These are phyloP conservation scores for Porites cylindrica DNA, from an alignment of 92 coral and sea anemone species.

Conservation along the genomic window DNA sequence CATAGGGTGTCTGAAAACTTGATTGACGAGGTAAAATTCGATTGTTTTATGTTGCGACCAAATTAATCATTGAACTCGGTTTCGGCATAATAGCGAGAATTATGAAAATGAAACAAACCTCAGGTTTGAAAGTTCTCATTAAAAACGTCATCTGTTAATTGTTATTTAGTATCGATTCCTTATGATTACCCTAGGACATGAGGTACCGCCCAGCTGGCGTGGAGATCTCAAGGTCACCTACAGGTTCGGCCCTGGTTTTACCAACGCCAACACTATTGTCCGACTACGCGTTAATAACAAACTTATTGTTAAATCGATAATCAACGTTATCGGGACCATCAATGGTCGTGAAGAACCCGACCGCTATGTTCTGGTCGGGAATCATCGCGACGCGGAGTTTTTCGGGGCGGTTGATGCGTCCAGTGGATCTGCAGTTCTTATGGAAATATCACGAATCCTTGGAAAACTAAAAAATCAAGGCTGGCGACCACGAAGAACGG, in stretches of 20 bases:
- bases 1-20: too few relatives aligned
- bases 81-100: too few relatives aligned
- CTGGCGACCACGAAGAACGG: conserved; percentile 84
- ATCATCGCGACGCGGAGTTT: conserved; percentile 79
- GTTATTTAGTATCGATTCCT: neutral
- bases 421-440: conserved; percentile 77
- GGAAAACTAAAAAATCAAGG: conserved; percentile 75
- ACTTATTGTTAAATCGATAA: conserved; percentile 63
- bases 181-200: conserved; percentile 64
- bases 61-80: too few relatives aligned
- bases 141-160: neutral
- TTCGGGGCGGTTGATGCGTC: conserved; percentile 87
- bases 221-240: conserved; percentile 75
- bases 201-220: conserved; percentile 75
- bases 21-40: too few relatives aligned
- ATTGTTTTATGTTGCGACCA: too few relatives aligned
- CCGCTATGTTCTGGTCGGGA: conserved; percentile 73
- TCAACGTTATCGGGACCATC: conserved; percentile 93
- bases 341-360: conserved; percentile 84
- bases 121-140: too few relatives aligned
- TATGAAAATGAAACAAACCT: too few relatives aligned
- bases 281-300: conserved; percentile 74
- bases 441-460: conserved; percentile 79
- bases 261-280: conserved; percentile 61
- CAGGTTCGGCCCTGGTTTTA: conserved; percentile 92